phyloP scores from a whole-genome alignment of 1,140 invertebrate species.

The Hestina assimilis region DNA sequence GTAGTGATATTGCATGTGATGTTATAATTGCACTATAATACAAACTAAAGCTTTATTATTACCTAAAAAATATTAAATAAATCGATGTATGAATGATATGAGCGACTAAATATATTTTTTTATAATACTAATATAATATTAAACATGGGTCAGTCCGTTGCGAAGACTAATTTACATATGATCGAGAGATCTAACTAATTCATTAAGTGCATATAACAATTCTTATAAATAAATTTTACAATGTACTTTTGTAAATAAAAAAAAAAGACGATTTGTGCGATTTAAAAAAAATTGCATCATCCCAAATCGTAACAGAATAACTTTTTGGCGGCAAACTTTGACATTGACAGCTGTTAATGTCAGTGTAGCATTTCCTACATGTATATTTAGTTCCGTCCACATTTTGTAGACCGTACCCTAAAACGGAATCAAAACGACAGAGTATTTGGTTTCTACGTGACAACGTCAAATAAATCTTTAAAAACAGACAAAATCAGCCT shows the following conservation, averaged over 20 bases:
- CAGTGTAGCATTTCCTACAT: background rate
- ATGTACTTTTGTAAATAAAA: slow-evolving; percentile 8
- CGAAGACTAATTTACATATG: background rate
- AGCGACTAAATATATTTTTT: slow-evolving; percentile 31
- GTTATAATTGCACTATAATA: slow-evolving; percentile 20
- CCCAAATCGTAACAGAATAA: slow-evolving; percentile 21
- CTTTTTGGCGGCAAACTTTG: slow-evolving; percentile 26
- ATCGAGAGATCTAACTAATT: slow-evolving; percentile 4
- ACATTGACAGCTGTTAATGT: slow-evolving; percentile 19
- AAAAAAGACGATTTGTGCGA: slow-evolving; percentile 30
- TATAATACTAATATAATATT: slow-evolving; percentile 16
- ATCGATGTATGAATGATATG: slow-evolving; percentile 39
- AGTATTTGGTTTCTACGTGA: too few species aligned
- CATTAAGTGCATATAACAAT: slow-evolving; percentile 15
- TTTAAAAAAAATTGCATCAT: slow-evolving; percentile 34
- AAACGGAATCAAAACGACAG: too few species aligned
- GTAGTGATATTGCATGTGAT: slow-evolving; percentile 19
- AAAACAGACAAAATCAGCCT: too few species aligned
- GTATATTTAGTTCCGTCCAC: background rate
- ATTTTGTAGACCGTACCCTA: too few species aligned
- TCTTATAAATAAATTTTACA: slow-evolving; percentile 10
- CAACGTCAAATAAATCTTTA: too few species aligned
- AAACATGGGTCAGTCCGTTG: slow-evolving; percentile 18
- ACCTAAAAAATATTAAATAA: slow-evolving; percentile 22
- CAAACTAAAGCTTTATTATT: slow-evolving; percentile 15